Evolutionary conservation across 2,888 invertebrate species (phyloP).

Genomic region (Tuberolachnus salignus): DNA sequence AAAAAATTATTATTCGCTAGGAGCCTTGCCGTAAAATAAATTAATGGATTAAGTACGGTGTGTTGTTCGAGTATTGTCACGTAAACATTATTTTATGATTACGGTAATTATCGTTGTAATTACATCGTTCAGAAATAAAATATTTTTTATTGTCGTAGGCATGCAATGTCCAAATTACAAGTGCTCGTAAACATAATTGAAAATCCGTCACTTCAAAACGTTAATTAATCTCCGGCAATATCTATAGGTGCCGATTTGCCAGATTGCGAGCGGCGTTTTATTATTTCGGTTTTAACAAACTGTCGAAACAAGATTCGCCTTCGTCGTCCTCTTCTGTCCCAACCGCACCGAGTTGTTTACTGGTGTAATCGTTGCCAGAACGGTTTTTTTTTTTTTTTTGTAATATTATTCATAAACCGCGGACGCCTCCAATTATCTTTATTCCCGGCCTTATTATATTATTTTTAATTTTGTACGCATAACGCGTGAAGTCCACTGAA

Average conservation of each 20-base stretch:
- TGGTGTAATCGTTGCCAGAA: neutral
- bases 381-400: too few species aligned
- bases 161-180: too few species aligned
- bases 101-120: too few species aligned
- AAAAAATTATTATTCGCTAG: too few species aligned
- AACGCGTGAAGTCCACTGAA: too few species aligned
- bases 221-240: neutral
- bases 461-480: neutral
- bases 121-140: too few species aligned
- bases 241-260: neutral
- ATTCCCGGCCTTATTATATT: too few species aligned
- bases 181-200: neutral
- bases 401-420: neutral
- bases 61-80: too few species aligned
- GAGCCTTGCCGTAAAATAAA: too few species aligned
- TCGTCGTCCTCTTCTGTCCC: neutral
- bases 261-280: neutral
- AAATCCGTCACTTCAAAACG: neutral
- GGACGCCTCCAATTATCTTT: neutral
- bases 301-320: neutral
- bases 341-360: neutral
- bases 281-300: neutral
- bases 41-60: too few species aligned
- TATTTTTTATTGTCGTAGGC: too few species aligned
- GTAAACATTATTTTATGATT: too few species aligned